Evolutionary conservation across 2,113 vertebrate species (phyloP).

Genomic region (Aleadryas rufinucha): DNA sequence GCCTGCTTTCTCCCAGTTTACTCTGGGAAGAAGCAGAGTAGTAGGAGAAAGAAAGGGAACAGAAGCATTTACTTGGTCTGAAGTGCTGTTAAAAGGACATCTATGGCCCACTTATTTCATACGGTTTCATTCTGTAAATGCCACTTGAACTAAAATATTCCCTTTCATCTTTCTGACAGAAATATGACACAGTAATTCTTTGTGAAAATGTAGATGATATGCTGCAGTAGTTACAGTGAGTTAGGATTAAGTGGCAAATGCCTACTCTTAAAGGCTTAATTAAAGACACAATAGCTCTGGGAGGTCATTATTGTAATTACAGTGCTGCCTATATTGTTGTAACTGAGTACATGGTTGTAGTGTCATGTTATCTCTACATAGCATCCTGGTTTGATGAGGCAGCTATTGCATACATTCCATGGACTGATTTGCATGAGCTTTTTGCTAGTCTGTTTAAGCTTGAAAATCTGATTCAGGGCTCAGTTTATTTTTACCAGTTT

Average conservation of each 20-base stretch:
- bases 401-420: not conserved
- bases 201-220: slow-evolving; percentile 74
- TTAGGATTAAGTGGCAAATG: slow-evolving; percentile 78
- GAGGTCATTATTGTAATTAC: slow-evolving; percentile 77
- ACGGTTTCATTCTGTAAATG: slow-evolving; percentile 66
- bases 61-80: slow-evolving; percentile 54
- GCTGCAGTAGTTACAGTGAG: slow-evolving; percentile 68
- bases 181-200: slow-evolving; percentile 77
- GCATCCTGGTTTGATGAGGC: slow-evolving; percentile 40
- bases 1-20: slow-evolving; percentile 22
- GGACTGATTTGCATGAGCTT: not conserved
- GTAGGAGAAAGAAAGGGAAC: slow-evolving; percentile 13
- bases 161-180: slow-evolving; percentile 78
- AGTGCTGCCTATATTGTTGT: slow-evolving; percentile 66
- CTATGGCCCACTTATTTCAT: slow-evolving; percentile 46
- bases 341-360: slow-evolving; percentile 53
- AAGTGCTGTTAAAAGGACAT: slow-evolving; percentile 60
- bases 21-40: not conserved
- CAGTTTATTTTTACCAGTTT: not conserved
- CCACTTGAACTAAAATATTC: slow-evolving; percentile 76
- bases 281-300: slow-evolving; percentile 79
- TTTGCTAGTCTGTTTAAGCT: not conserved
- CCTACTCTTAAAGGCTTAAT: slow-evolving; percentile 78
- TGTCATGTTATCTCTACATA: slow-evolving; percentile 29
- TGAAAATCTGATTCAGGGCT: not conserved